Evolutionary conservation across 2,797 vertebrate species (phyloP).

Genomic region (Geotrypetes seraphini): DNA sequence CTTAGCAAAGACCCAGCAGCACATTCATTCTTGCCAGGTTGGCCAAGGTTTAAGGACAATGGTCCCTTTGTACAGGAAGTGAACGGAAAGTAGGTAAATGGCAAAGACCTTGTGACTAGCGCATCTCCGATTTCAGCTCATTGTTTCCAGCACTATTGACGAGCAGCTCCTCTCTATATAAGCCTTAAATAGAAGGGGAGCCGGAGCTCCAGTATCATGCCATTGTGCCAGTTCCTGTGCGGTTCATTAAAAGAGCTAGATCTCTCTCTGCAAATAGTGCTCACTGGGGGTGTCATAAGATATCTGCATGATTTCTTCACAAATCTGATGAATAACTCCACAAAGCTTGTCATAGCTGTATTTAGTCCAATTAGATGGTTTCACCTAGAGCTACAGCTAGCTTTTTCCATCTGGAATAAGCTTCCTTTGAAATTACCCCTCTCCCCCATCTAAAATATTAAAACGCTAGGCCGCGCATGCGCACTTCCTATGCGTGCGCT

Average conservation of each 20-base stretch:
- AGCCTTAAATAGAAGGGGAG: not conserved
- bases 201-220: not conserved
- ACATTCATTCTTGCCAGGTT: conserved; percentile 1
- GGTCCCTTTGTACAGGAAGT: conserved; percentile 4
- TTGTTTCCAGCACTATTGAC: conserved; percentile 10
- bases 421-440: too few species aligned
- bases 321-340: too few species aligned
- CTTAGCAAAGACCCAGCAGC: conserved; percentile 3
- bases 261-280: not conserved
- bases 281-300: fast-evolving
- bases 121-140: conserved; percentile 17
- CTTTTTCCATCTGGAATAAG: too few species aligned
- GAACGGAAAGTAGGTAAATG: conserved; percentile 4
- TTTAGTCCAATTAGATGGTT: too few species aligned
- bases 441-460: too few species aligned
- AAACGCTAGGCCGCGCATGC: too few species aligned
- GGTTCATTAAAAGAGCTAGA: not conserved
- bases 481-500: too few species aligned
- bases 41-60: conserved; percentile 5
- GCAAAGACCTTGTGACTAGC: not conserved
- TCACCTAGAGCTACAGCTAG: too few species aligned
- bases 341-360: too few species aligned
- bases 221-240: not conserved
- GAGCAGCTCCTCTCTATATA: not conserved
- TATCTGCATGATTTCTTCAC: too few species aligned